Base-by-base conservation (phyloP, 2,113 vertebrate genomes). In the Ovibos moschatus region DNA sequence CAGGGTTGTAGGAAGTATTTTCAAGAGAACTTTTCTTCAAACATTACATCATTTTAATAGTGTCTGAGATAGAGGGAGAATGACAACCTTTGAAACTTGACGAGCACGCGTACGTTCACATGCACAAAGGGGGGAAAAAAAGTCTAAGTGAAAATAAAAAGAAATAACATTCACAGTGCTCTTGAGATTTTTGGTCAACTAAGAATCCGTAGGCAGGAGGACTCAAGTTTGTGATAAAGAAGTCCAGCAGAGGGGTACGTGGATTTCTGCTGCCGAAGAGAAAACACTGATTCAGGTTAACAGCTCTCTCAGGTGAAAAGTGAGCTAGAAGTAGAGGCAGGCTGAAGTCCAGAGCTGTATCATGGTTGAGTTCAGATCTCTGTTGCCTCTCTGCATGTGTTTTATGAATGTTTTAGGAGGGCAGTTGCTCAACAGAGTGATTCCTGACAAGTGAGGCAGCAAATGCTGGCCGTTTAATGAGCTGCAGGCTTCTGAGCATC, bases 391-490 rank as follows among this genome's bases (percentile, higher is more conserved):
- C 36, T 90, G 94, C 85, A 17, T 98, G 94, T 11, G 92, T 98
- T 98, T 98, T 98, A 96, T 98, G 98, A 98, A 98, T 98, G 97
- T 99, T 98, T 98, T 98, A 98, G 98, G 97, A 98, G 98, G 98
- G 96, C 97, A 85, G 97, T 99, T 99, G 98, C 98, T 98, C 98
- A 94, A 96, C 97, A 93, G 98, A 99, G 98, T 98, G 98, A 98
- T 99, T 99, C 99, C 98, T 99, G 98, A 99, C 99, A 99, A 99
- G 98, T 98, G 98, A 99, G 98, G 99, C 99, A 98, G 99, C 99
- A 99, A 99, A 99, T 98, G 99, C 99, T 99, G 99, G 98, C 99
- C 98, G 98, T 99, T 99, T 99, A 99, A 99, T 99, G 99, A 99
- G 98, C 99, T 99, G 98, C 98, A 97, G 98, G 98, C 98, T 98